phyloP scores from a whole-genome alignment of 1,140 invertebrate genomes.

The Andricus grossulariae region DNA sequence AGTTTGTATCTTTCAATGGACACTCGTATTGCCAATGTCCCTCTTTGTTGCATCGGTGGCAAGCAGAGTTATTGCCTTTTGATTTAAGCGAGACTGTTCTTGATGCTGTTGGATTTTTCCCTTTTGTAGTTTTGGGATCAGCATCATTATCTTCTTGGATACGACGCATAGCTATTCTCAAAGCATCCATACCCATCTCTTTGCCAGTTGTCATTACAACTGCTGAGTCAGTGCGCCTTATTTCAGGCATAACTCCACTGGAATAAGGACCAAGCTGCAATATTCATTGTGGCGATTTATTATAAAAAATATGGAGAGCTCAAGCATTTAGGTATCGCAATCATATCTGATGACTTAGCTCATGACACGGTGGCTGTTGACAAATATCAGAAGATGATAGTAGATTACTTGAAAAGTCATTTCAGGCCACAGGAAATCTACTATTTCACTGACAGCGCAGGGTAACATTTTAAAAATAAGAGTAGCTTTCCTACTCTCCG shows the following conservation, averaged over 20 bases:
- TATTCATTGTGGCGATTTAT: no score
- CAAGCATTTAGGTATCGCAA: no score
- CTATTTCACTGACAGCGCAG: no score
- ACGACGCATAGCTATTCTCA: slow-evolving; percentile 39
- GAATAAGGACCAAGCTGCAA: no score
- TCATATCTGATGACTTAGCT: no score
- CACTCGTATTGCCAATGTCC: slow-evolving; percentile 45
- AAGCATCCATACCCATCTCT: slow-evolving; percentile 40
- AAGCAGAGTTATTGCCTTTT: slow-evolving; percentile 31
- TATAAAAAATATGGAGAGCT: no score
- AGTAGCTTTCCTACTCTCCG: no score
- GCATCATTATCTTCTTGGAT: slow-evolving; percentile 41
- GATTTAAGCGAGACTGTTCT: slow-evolving; percentile 23
- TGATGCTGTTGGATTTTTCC: slow-evolving; percentile 36
- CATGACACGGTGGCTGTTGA: no score
- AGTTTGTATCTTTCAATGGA: slow-evolving; percentile 31
- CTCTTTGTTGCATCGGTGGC: slow-evolving; percentile 42
- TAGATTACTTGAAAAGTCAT: no score
- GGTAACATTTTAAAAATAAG: no score
- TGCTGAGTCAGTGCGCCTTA: slow-evolving; percentile 39
- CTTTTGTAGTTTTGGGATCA: slow-evolving; percentile 25
- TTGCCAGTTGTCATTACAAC: slow-evolving; percentile 29
- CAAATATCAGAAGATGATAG: no score
- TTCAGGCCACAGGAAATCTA: no score
- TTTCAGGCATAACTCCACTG: slow-evolving; percentile 44